phyloP scores from a whole-genome alignment of 2,113 vertebrate genomes.

The Dromas ardeola region DNA sequence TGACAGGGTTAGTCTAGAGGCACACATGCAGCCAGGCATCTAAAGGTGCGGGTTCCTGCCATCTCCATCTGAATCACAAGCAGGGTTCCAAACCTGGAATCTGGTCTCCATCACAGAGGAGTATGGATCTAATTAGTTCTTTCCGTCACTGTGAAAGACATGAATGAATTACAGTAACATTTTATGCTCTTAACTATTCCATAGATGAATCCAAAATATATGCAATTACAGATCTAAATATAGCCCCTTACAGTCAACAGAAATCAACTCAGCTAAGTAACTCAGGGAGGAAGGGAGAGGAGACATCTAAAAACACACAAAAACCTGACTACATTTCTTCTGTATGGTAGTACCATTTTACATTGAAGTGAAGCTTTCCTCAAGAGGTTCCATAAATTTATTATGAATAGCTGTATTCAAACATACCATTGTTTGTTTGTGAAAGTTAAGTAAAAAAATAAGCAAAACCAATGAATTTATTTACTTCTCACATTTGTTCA shows the following conservation, averaged over 20 bases:
- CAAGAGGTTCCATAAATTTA: neutral
- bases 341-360: neutral
- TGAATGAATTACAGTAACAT: slow-evolving; percentile 1
- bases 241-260: neutral
- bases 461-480: neutral
- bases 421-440: neutral
- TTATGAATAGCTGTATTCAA: neutral
- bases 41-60: neutral
- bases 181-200: neutral
- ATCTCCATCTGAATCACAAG: neutral
- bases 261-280: neutral
- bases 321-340: neutral
- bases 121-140: neutral
- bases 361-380: neutral
- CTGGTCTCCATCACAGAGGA: neutral
- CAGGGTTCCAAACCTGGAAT: neutral
- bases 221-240: slow-evolving; percentile 41
- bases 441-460: neutral
- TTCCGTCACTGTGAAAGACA: neutral
- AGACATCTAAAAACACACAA: neutral
- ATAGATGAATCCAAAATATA: slow-evolving; percentile 6
- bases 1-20: neutral
- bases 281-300: neutral
- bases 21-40: neutral
- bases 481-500: neutral